Evolutionary conservation across 2,888 invertebrate genomes (phyloP), one percentile per base, ranked within the genome.

Genomic region (Drosophila anomelani): DNA sequence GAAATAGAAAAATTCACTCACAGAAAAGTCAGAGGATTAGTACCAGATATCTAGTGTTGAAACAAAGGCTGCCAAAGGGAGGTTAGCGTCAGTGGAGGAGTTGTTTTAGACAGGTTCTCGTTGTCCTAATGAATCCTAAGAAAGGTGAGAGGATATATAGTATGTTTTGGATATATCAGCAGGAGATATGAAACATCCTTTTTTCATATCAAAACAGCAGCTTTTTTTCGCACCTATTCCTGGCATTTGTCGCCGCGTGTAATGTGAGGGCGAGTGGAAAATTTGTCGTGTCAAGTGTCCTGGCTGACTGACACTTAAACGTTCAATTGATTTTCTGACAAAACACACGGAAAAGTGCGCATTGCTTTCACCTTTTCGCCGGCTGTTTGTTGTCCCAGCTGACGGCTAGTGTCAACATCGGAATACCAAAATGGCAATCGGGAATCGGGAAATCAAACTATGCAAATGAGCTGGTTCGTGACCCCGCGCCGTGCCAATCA

Each of bases 271-370:
- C 46, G 32, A 70, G 70, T 56, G 41, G 44, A 53, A 71, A 72
- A 71, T 62, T 62, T 36, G 46, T 32, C 47, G 62, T 20, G 67
- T 58, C 34, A 74, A 58, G 59, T 75, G 76, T 70, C 57, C 57
- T 68, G 72, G 59, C 51, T 47, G 47, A 51, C 51, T 36, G 51
- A 53, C 60, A 75, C 74, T 81, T 85, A 66, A 74, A 66, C 70
- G 66, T 69, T 64, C 78, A 55, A 85, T 88, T 80, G 86, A 85
- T 72, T 85, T 85, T 85, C 58, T 68, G 84, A 80, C 79, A 77
- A 83, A 83, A 73, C 54, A 58, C 58, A 36, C n/a, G 38, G 38
- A 53, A 53, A 51, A 23, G 38, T 55, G 38, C 38, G 36, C 32
- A 41, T 5, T 49, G 49, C 63, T 66, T 53, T 73, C 68, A 73